Conservation (phyloP, 2,888 invertebrate genomes). For the Linyphia triangularis region DNA sequence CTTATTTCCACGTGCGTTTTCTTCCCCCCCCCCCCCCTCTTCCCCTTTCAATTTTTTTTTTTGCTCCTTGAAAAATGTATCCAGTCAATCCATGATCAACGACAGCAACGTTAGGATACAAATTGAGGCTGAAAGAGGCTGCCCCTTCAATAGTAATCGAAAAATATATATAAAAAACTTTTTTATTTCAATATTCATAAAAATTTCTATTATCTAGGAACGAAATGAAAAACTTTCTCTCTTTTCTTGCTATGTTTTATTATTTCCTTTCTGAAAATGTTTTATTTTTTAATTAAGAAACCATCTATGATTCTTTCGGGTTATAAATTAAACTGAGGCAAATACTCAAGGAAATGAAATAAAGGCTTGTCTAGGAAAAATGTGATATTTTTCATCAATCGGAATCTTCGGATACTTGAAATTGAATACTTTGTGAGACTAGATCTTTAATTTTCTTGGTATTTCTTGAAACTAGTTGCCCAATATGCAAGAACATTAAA, state of each 20-base stretch:
- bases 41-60: slow-evolving; percentile 5
- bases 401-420: not conserved
- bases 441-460: not conserved
- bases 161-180: not conserved
- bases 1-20: not conserved
- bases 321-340: slow-evolving; percentile 9
- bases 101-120: not conserved
- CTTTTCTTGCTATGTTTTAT: not conserved
- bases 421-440: not conserved
- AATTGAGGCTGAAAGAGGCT: not conserved
- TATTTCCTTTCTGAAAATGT: not conserved
- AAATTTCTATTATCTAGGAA: slow-evolving; percentile 26
- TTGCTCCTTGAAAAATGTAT: slow-evolving; percentile 11
- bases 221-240: slow-evolving; percentile 14
- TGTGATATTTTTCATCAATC: not conserved
- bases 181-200: slow-evolving; percentile 25
- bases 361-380: not conserved
- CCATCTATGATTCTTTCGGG: not conserved
- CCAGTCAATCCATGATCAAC: not conserved
- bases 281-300: slow-evolving; percentile 42
- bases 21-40: not conserved
- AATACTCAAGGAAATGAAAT: slow-evolving; percentile 7
- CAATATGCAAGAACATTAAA: no score
- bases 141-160: not conserved
- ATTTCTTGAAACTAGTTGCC: no score